phyloP scores from a whole-genome alignment of 2,797 vertebrate genomes.

The Sebastes minor region DNA sequence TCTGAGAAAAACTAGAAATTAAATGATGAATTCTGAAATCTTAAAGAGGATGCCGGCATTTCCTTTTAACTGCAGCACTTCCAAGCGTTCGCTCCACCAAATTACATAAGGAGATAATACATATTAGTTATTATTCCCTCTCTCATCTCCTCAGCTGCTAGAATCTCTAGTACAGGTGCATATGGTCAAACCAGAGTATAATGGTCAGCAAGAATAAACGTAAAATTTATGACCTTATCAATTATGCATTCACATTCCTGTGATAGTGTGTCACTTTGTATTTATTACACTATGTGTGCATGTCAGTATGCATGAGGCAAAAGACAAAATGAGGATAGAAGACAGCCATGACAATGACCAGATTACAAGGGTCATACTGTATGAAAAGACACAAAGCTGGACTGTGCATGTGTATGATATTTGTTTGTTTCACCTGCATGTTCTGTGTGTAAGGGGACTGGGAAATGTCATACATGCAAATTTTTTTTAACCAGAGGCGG shows the following conservation, averaged over 20 bases:
- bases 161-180: not conserved
- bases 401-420: not conserved
- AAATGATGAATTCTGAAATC: not conserved
- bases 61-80: not conserved
- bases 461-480: not conserved
- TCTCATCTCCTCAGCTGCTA: not conserved
- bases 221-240: constrained; percentile 78
- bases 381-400: not conserved
- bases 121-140: not conserved
- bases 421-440: not conserved
- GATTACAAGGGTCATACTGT: not conserved
- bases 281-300: constrained; percentile 23
- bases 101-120: not conserved
- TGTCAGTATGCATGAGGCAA: constrained; percentile 8
- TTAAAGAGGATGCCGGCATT: not conserved
- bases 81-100: not conserved
- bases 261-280: constrained; percentile 91
- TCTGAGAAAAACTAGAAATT: not conserved
- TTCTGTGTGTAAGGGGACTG: not conserved
- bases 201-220: constrained; percentile 29
- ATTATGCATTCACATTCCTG: constrained; percentile 93
- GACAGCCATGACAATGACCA: constrained; percentile 6
- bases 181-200: not conserved
- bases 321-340: constrained; percentile 3
- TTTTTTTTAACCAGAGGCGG: not conserved